Conservation (phyloP, 2,113 vertebrate genomes). For the Ochotona princeps region DNA sequence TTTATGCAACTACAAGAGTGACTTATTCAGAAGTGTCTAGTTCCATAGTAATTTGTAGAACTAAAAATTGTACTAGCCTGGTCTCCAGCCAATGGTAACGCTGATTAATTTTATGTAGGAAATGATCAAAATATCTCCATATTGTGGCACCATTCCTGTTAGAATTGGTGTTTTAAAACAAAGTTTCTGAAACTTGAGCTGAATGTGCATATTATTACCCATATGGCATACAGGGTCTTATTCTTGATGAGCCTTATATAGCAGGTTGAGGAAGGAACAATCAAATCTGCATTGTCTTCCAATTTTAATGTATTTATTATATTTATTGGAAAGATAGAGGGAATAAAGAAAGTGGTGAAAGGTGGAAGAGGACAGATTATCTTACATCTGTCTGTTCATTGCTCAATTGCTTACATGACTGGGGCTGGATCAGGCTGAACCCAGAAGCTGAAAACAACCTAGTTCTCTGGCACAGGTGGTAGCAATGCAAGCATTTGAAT, state of each 20-base stretch:
- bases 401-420: too few relatives aligned
- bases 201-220: not conserved
- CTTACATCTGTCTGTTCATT: too few relatives aligned
- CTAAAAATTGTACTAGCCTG: not conserved
- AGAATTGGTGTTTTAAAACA: not conserved
- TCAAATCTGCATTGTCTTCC: not conserved
- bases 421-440: too few relatives aligned
- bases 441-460: too few relatives aligned
- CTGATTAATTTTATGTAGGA: not conserved
- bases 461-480: too few relatives aligned
- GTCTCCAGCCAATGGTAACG: not conserved
- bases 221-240: not conserved
- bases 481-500: too few relatives aligned
- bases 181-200: not conserved
- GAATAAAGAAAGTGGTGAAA: too few relatives aligned
- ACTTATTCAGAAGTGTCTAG: slow-evolving; percentile 1
- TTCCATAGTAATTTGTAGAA: slow-evolving; percentile 18
- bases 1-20: not conserved
- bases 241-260: not conserved
- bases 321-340: too few relatives aligned
- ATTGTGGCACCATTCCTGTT: not conserved
- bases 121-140: not conserved
- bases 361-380: too few relatives aligned
- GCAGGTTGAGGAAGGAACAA: not conserved
- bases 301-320: too few relatives aligned